Evolutionary conservation across 2,888 invertebrate species (phyloP), one percentile per base, ranked within the genome.

Genomic region (Galeruca laticollis): DNA sequence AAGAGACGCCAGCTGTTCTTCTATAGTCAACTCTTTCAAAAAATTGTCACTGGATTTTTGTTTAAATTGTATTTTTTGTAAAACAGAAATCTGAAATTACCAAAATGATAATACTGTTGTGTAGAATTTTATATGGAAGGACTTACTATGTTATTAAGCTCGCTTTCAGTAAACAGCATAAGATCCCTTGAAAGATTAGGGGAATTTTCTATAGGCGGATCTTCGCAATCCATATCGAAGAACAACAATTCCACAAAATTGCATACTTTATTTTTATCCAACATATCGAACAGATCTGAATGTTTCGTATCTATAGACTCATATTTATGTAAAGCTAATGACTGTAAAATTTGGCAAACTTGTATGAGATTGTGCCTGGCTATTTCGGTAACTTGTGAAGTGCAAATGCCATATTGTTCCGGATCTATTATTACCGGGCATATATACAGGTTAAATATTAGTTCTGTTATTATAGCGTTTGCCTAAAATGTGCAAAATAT

Each of bases 351-450:
- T 87, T 97, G 96, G 0, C 97, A 98, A 69, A 98, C 91, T 88
- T 96, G 94, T 80, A 93, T 92, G 63, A 95, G 88, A 86, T 94
- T 99, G 85, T 96, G 97, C 43, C 97, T 88, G 5, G 97, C 96
- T 69, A 96, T 91, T 80, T 95, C 93, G 51, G 95, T 95, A 66
- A 99, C 94, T 8, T 97, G 95, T 1, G 95, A 93, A 82, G 98
- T 98, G 3, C 94, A 94, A 64, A 99, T 94, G 15, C 98, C 98
- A 85, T 96, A 93, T 1, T 96, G 93, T 84, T 98, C 98, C 0
- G 99, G 99, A 87, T 96, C 96, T 60, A 97, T 94, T 65, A 99
- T 95, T 0, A 98, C 98, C 2, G 98, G 98, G 81, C 98, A 99
- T 70, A 99, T 93, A 83, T 98, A 97, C 83, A 94, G 91, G 10